Conservation (phyloP, 2,797 vertebrate genomes). For the Pangasius krempfi region DNA sequence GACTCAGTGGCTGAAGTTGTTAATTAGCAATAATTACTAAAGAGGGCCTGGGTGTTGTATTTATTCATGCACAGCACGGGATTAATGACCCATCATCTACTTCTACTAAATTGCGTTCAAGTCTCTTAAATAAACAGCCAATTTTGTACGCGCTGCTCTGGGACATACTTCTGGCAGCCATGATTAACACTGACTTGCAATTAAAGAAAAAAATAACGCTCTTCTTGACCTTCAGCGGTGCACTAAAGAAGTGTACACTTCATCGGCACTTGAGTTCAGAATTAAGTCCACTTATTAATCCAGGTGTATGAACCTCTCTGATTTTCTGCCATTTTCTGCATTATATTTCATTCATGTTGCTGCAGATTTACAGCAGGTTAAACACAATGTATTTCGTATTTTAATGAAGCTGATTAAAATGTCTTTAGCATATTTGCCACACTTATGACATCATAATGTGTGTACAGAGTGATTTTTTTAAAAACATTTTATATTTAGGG, state of each 20-base stretch:
- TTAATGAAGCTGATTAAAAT: not conserved
- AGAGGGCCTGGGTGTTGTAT: constrained; percentile 50
- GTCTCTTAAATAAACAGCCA: constrained; percentile 48
- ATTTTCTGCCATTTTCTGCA: not conserved
- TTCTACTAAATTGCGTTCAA: constrained; percentile 43
- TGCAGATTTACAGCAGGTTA: not conserved
- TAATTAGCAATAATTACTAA: constrained; percentile 63
- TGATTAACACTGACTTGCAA: constrained; percentile 56
- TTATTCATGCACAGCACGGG: constrained; percentile 60
- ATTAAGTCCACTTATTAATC: not conserved
- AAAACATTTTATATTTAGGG: not conserved
- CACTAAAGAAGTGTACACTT: constrained; percentile 14
- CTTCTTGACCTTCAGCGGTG: not conserved
- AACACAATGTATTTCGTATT: not conserved
- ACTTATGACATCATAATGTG: not conserved
- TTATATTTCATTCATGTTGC: not conserved
- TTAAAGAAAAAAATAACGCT: constrained; percentile 43
- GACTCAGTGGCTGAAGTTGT: constrained; percentile 59
- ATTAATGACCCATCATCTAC: constrained; percentile 60
- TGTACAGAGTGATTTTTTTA: not conserved
- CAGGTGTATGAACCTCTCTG: not conserved
- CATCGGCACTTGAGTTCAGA: not conserved
- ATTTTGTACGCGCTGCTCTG: constrained; percentile 42
- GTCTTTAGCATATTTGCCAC: not conserved
- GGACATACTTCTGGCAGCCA: constrained; percentile 41